These are phyloP conservation scores for Strigamia transsilvanica DNA, from an alignment of 2,888 invertebrate species.

Conservation along the genomic window DNA sequence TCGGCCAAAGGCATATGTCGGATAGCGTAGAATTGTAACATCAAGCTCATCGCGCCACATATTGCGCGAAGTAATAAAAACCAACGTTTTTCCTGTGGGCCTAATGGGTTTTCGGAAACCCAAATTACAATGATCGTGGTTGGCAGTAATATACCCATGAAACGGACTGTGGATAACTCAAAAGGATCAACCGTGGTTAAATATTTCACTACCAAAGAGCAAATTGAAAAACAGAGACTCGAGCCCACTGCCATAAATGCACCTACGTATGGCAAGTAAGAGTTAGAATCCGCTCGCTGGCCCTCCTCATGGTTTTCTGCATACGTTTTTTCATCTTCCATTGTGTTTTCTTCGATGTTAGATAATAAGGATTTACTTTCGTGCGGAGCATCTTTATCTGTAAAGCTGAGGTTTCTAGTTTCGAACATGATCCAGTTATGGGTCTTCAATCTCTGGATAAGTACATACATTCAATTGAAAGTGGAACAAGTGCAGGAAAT, in stretches of 20 bases:
- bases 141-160: conserved; percentile 84
- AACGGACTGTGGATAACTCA: conserved; percentile 86
- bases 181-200: conserved; percentile 82
- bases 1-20: conserved; percentile 90
- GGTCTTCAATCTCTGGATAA: no score
- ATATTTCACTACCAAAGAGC: conserved; percentile 90
- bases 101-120: conserved; percentile 79
- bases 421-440: background rate
- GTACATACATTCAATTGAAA: no score
- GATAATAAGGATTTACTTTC: background rate
- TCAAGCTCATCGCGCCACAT: conserved; percentile 84
- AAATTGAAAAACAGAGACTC: conserved; percentile 87
- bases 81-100: conserved; percentile 76
- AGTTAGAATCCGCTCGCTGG: background rate
- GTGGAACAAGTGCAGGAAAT: no score
- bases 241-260: conserved; percentile 84
- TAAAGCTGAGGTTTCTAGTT: background rate
- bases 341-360: background rate
- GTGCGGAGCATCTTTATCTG: background rate
- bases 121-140: conserved; percentile 86
- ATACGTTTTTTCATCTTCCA: background rate
- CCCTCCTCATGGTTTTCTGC: background rate
- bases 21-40: conserved; percentile 91
- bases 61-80: conserved; percentile 82
- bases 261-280: conserved; percentile 78